A percentile compares a stretch with the other conserved stretches of the same genome.
Evolutionary conservation across 2,797 vertebrate species (phyloP).

Genomic region (Luscinia megarhynchos): DNA sequence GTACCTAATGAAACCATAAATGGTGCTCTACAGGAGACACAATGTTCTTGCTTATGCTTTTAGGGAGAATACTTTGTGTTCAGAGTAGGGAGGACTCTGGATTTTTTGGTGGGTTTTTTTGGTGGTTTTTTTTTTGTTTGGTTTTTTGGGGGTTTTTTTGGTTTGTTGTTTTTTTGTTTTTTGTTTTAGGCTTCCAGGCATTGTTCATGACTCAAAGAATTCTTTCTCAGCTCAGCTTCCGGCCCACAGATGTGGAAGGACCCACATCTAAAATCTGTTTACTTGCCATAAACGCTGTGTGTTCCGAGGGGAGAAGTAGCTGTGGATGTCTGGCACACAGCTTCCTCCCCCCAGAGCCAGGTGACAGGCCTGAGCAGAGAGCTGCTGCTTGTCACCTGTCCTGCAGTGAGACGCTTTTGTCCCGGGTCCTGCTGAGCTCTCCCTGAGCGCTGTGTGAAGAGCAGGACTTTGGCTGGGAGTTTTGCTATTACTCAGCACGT

Average conservation of each 20-base stretch:
- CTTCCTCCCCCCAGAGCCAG: background rate
- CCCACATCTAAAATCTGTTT: background rate
- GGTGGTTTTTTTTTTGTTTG: background rate
- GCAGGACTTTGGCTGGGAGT: background rate
- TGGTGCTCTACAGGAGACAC: background rate
- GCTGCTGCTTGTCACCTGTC: background rate
- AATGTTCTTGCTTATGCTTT: slow-evolving; percentile 21
- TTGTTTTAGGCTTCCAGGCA: slow-evolving; percentile 53
- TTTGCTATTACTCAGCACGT: slow-evolving; percentile 23
- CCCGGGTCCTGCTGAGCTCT: background rate
- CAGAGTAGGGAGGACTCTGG: background rate
- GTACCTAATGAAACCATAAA: background rate
- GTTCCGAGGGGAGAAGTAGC: background rate
- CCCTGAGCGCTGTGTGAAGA: background rate
- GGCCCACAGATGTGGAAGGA: background rate
- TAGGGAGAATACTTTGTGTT: background rate
- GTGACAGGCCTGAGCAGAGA: background rate
- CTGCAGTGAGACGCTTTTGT: background rate
- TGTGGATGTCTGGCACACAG: background rate
- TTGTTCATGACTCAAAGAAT: slow-evolving; percentile 39
- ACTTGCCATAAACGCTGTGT: background rate
- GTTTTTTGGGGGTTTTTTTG: background rate
- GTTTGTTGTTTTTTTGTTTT: background rate
- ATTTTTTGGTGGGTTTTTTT: background rate
- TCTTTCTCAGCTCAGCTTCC: slow-evolving; percentile 13